Evolutionary conservation across 2,797 vertebrate genomes (phyloP), one percentile per base, ranked within the genome.

Genomic region (Antrozous pallidus): DNA sequence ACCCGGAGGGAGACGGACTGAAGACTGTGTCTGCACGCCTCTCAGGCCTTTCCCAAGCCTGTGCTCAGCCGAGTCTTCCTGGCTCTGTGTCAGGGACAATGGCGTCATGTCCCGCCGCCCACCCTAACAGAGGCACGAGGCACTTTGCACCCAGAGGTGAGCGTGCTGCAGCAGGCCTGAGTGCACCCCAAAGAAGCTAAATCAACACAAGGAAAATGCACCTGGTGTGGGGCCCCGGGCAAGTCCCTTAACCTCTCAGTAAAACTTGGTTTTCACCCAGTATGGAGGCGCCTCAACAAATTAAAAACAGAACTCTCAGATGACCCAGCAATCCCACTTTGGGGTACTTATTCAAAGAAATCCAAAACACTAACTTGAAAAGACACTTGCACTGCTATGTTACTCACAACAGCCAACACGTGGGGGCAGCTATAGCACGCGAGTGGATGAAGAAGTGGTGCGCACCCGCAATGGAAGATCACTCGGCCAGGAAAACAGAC

Each of bases 1-100:
- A n/a, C 13, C 45, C 10, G 22, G 14, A 49, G 11, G 6, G 45
- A 56, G n/a, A n/a, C n/a, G n/a, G 79, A 20, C 3, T 9, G 0
- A 61, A 47, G 80, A 18, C 0, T 0, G 14, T 1, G 18, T 45
- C 14, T 1, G 6, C 6, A 26, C 20, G 0, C 24, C 5, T 31
- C 31, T 12, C 24, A 3, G 5, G 69, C 1, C 8, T 14, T 8
- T 58, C 26, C 36, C 28, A 1, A 56, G 45, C 33, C 33, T 5
- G 0, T 0, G 63, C 36, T 5, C 2, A 11, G 67, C 40, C 0
- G 2, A 20, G 2, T 12, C 38, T 33, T 2, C 9, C 77, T 13
- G 12, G 74, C 33, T 63, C 45, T 11, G 0, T 0, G 1, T 2
- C 0, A 11, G 86, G 7, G 3, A 20, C 18, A 12, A 3, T 0